phyloP scores from a whole-genome alignment of 2,888 invertebrate genomes.

The Pachymerium ferrugineum region DNA sequence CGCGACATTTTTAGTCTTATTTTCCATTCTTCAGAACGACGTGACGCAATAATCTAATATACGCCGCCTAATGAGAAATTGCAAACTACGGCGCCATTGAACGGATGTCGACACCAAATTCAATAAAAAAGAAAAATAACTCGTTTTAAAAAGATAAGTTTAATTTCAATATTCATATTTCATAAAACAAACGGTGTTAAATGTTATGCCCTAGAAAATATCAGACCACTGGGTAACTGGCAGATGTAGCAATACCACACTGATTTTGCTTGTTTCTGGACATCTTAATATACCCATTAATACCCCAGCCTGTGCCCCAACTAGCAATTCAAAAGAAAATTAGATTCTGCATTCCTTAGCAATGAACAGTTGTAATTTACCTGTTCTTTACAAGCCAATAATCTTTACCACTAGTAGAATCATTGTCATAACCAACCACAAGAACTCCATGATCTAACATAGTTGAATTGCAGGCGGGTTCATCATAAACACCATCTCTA shows the following conservation, averaged over 20 bases:
- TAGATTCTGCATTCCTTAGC: neutral
- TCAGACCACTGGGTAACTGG: constrained; percentile 63
- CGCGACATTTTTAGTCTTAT: neutral
- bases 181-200: too few relatives aligned
- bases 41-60: too few relatives aligned
- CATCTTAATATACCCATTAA: constrained; percentile 74
- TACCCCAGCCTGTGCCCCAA: constrained; percentile 88
- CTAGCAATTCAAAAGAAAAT: too few relatives aligned
- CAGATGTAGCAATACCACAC: constrained; percentile 82
- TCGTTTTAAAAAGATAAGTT: too few relatives aligned
- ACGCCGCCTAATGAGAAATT: too few relatives aligned
- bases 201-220: too few relatives aligned
- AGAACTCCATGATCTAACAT: constrained; percentile 84
- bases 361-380: too few relatives aligned
- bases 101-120: too few relatives aligned
- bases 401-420: constrained; percentile 54
- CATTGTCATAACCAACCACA: constrained; percentile 68
- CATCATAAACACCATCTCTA: constrained; percentile 47
- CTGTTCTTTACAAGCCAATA: constrained; percentile 84
- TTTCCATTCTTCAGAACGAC: too few relatives aligned
- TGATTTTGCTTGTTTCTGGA: constrained; percentile 66
- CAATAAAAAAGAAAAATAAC: too few relatives aligned
- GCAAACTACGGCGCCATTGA: too few relatives aligned
- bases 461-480: constrained; percentile 61
- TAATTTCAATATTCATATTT: too few relatives aligned